Base-by-base conservation (phyloP, 2,797 vertebrate species). In the Onychomys torridus region DNA sequence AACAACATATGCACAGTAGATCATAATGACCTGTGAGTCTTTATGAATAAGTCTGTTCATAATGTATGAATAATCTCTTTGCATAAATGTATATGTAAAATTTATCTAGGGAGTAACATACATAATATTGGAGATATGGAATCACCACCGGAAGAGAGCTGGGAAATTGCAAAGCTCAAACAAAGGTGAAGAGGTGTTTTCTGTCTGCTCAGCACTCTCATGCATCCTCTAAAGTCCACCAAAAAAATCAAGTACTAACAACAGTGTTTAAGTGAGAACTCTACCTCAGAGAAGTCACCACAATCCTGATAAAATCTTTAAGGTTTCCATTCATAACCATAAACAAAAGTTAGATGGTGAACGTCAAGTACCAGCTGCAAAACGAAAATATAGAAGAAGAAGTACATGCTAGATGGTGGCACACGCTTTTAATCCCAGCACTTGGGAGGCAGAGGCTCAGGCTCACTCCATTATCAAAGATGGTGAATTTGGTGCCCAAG, bases 401-500 rank as follows among this genome's bases (percentile, higher is more conserved):
- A 13, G 11, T 29, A 37, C 13, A 55, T 73, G 32, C 6, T 71
- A 37, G 59, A 69, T 25, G 61, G 78, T 37, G 5, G 75, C 37
- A 14, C 7, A 49, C 1, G 8, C 46, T 52, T n/a, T 43, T 81
- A 46, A 32, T 69, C 32, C 40, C 10, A 67, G 5, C 79, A 61
- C 81, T 63, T 4, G 34, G 65, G 65, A 86, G 43, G 46, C 63
- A 29, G 23, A 46, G 75, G 37, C 46, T 46, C 46, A 5, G 46
- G 46, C 46, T 46, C 46, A 46, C 46, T 46, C 46, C 46, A 46
- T 46, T 46, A 46, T 46, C 46, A 46, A 46, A 46, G 46, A 46
- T 46, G 46, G 46, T 5, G 96, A 99, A 99, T 96, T 99, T 99
- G 79, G 99, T 99, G 27, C 99, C 99, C 90, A 99, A 98, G 81